Evolutionary conservation across 2,113 vertebrate genomes (phyloP).

Genomic region (Macaca mulatta): DNA sequence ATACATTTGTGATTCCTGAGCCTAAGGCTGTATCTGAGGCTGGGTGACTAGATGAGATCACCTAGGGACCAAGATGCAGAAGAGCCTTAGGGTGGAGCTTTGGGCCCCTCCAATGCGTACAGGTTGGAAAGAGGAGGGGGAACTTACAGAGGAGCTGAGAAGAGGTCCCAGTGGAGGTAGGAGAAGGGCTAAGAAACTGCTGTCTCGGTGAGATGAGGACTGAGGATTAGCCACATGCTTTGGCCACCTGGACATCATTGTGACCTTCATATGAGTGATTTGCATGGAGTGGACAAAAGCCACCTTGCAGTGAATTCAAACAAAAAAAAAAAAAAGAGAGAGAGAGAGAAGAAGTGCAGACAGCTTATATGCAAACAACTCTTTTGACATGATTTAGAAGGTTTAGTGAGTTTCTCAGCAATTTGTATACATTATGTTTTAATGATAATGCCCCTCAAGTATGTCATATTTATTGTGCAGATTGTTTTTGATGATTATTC

Average conservation of each 20-base stretch:
- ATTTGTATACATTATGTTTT: not conserved
- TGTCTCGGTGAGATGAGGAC: not conserved
- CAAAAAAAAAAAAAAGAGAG: too few relatives aligned
- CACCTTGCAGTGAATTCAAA: not conserved
- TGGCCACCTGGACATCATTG: not conserved
- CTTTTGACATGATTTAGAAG: not conserved
- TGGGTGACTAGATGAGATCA: not conserved
- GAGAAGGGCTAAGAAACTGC: not conserved
- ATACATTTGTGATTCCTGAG: not conserved
- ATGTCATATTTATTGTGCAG: not conserved
- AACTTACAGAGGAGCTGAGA: not conserved
- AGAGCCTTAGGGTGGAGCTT: not conserved
- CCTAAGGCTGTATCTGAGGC: not conserved
- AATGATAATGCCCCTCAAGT: not conserved
- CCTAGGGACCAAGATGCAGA: not conserved
- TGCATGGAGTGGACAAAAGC: not conserved
- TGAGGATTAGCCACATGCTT: not conserved
- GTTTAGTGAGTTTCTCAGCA: not conserved
- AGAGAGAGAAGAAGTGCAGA: fast-evolving
- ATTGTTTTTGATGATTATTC: not conserved
- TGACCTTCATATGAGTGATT: too few relatives aligned
- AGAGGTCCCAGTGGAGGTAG: not conserved
- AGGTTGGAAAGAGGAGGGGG: not conserved
- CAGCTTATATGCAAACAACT: not conserved
- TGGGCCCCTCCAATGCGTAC: fast-evolving